A percentile compares a stretch with the other conserved stretches of the same genome.
phyloP scores from a whole-genome alignment of 1,140 invertebrate genomes.

The Rhizoglyphus robini region DNA sequence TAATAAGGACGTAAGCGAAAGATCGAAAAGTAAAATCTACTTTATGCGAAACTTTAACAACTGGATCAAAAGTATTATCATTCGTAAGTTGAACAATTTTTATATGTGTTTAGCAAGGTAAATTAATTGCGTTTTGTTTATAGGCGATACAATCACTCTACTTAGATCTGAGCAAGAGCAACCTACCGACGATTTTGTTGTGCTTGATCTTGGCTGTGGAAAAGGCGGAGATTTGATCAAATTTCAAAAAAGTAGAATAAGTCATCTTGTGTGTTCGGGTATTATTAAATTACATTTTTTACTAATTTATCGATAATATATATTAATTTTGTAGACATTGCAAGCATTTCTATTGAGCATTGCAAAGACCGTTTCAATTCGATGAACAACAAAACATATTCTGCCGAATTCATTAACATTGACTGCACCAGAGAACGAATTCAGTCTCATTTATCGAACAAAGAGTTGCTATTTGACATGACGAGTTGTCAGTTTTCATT shows the following conservation, averaged over 20 bases:
- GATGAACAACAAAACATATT: slow-evolving; percentile 39
- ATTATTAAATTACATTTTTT: slow-evolving; percentile 22
- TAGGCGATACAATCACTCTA: background rate
- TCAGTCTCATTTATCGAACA: slow-evolving; percentile 24
- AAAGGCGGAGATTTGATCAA: slow-evolving; percentile 95
- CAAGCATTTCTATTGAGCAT: slow-evolving; percentile 75
- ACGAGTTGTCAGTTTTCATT: slow-evolving; percentile 96
- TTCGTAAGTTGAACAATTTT: slow-evolving; percentile 42
- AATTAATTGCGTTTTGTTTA: background rate
- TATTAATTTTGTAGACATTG: slow-evolving; percentile 55
- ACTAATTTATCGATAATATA: background rate
- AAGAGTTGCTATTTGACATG: slow-evolving; percentile 66
- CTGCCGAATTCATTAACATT: slow-evolving; percentile 77
- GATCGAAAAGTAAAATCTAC: slow-evolving; percentile 75
- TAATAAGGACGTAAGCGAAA: slow-evolving; percentile 59
- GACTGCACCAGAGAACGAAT: slow-evolving; percentile 67
- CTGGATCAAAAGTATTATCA: slow-evolving; percentile 92
- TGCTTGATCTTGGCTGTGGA: slow-evolving; percentile 55
- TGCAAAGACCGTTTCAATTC: slow-evolving; percentile 25
- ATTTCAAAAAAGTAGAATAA: slow-evolving; percentile 71
- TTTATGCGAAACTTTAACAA: slow-evolving; percentile 95
- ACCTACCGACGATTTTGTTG: slow-evolving; percentile 38
- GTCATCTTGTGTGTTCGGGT: slow-evolving; percentile 71
- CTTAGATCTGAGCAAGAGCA: slow-evolving; percentile 29
- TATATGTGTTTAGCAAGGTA: background rate